phyloP scores from a whole-genome alignment of 2,797 vertebrate genomes.

The Antennarius maculatus region DNA sequence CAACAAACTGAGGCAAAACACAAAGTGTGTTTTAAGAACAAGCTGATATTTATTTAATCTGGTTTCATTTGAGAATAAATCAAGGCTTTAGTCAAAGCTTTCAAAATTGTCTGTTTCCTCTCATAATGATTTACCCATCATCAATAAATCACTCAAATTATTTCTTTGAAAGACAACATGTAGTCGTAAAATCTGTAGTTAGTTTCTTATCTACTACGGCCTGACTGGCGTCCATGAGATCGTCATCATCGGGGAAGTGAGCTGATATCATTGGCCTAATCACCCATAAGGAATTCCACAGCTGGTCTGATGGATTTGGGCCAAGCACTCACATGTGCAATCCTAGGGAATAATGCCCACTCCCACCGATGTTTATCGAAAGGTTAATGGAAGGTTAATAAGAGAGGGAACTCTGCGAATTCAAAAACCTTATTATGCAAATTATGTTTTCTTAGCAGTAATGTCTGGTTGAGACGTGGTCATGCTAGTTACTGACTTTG shows the following conservation, averaged over 20 bases:
- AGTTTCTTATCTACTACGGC: slow-evolving; percentile 32
- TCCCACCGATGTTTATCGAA: slow-evolving; percentile 74
- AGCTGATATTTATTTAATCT: background rate
- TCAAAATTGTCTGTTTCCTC: slow-evolving; percentile 12
- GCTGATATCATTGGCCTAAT: slow-evolving; percentile 72
- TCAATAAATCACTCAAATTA: slow-evolving; percentile 12
- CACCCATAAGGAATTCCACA: slow-evolving; percentile 68
- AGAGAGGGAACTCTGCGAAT: slow-evolving; percentile 70
- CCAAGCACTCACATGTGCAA: slow-evolving; percentile 61
- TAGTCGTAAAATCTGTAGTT: slow-evolving; percentile 22
- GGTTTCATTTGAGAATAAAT: background rate
- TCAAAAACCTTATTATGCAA: slow-evolving; percentile 76
- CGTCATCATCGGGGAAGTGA: slow-evolving; percentile 52
- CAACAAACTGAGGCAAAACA: too few relatives aligned
- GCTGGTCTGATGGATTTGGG: slow-evolving; percentile 74
- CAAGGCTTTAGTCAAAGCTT: background rate
- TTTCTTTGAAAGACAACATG: slow-evolving; percentile 13
- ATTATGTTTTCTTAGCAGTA: slow-evolving; percentile 62
- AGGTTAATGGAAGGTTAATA: slow-evolving; percentile 86
- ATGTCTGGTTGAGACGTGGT: slow-evolving; percentile 47
- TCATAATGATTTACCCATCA: slow-evolving; percentile 15
- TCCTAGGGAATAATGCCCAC: slow-evolving; percentile 62
- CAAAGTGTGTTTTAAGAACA: too few relatives aligned
- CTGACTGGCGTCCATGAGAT: slow-evolving; percentile 48
- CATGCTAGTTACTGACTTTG: slow-evolving; percentile 63